A percentile compares a stretch with the other conserved stretches of the same genome.
phyloP scores from a whole-genome alignment of 53 echinoderm and acorn worm genomes.

The Astropecten irregularis region DNA sequence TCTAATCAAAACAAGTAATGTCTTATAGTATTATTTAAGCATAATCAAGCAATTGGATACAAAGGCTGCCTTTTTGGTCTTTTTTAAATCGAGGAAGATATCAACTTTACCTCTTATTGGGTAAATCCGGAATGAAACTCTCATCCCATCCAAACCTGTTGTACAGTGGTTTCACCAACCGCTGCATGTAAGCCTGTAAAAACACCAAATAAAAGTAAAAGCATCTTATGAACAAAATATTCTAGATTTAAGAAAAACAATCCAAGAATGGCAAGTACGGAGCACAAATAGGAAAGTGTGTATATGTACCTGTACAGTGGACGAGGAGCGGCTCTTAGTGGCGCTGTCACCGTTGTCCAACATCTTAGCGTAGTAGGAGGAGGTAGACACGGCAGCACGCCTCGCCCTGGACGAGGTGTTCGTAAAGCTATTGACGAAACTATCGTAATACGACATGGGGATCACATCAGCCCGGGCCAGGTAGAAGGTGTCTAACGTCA shows the following conservation, averaged over 20 bases:
- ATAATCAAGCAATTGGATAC: too few relatives aligned
- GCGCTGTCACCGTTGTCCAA: background rate
- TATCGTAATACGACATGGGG: background rate
- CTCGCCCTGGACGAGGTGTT: background rate
- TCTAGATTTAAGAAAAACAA: too few relatives aligned
- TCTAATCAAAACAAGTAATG: too few relatives aligned
- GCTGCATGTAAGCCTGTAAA: slow-evolving; percentile 78
- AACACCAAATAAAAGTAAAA: too few relatives aligned
- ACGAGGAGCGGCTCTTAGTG: background rate
- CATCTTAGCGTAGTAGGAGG: slow-evolving; percentile 35
- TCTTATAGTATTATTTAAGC: too few relatives aligned
- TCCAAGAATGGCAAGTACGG: too few relatives aligned
- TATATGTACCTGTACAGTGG: slow-evolving; percentile 1
- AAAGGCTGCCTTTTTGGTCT: too few relatives aligned
- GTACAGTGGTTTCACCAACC: slow-evolving; percentile 72
- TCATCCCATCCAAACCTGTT: slow-evolving; percentile 78
- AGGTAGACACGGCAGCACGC: slow-evolving; percentile 7
- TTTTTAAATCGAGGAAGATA: too few relatives aligned
- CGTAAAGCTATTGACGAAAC: background rate
- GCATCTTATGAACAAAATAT: too few relatives aligned
- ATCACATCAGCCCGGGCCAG: slow-evolving; percentile 13
- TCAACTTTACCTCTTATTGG: background rate
- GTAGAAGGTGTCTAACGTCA: slow-evolving; percentile 13
- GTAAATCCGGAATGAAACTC: slow-evolving; percentile 2
- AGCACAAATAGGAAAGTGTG: too few relatives aligned